Evolutionary conservation across 2,797 vertebrate species (phyloP), one percentile per base, ranked within the genome.

Genomic region (Ceryle rudis): DNA sequence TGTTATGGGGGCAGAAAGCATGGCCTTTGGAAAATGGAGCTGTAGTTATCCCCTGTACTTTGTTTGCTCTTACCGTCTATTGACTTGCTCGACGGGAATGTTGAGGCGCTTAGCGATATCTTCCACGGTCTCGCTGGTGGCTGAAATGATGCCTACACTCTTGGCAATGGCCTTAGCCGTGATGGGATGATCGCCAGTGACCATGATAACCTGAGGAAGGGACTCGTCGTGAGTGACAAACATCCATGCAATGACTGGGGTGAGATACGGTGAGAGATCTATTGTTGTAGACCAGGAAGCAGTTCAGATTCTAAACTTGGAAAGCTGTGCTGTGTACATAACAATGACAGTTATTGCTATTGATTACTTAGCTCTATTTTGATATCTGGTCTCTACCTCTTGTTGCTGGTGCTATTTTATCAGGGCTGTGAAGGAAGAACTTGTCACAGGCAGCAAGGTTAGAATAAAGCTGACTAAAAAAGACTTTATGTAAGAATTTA

Each of bases 141-240:
- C 98, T 12, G 98, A 98, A 81, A 98, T 98, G 95, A 98, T 98
- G 37, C 98, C 98, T 2, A 98, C 98, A 0, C 98, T 98, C 95
- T 97, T 98, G 94, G 98, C 98, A 23, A 98, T 98, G 67, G 98
- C 98, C 90, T 98, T 98, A 25, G 98, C 98, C 1, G 98, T 98
- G 95, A 98, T 98, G 23, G 98, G 98, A 9, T 98, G 98, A 75
- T 98, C 98, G 0, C 98, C 98, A 42, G 98, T 98, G 60, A 98
- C 98, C 98, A 98, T 98, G 37, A 98, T 98, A 81, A 98, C 98
- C 98, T 98, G 81, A 15, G 86, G 23, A 75, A 79, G 75, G n/a
- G 31, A 95, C 51, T 71, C 26, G 1, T 21, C 15, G 6, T 8
- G 28, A 77, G 87, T 41, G 72, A 93, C 57, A 29, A 71, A 72